These are phyloP conservation scores for Microdon myrmicae DNA, from an alignment of 2,888 invertebrate species.

Conservation along the genomic window DNA sequence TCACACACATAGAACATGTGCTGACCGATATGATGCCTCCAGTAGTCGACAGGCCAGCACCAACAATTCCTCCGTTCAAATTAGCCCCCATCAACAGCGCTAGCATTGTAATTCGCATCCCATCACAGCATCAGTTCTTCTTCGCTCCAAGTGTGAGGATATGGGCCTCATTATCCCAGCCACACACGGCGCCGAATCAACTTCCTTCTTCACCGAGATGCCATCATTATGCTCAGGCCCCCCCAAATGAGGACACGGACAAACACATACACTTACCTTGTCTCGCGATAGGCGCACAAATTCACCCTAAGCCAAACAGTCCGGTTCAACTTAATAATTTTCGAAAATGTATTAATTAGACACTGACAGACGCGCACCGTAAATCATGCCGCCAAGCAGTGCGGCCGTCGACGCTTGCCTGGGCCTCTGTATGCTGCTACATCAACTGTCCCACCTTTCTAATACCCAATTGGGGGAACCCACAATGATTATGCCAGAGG, in stretches of 20 bases:
- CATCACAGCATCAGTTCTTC: constrained; percentile 1
- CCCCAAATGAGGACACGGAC: too few relatives aligned
- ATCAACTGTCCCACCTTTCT: constrained; percentile 42
- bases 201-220: constrained; percentile 22
- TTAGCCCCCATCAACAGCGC: constrained; percentile 16
- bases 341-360: constrained; percentile 53
- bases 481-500: constrained; percentile 51
- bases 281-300: too few relatives aligned
- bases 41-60: constrained; percentile 28
- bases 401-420: constrained; percentile 31
- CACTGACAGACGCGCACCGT: constrained; percentile 53
- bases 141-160: constrained; percentile 38
- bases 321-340: constrained; percentile 49
- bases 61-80: constrained; percentile 17
- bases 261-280: constrained; percentile 33
- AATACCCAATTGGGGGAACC: constrained; percentile 51
- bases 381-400: constrained; percentile 40
- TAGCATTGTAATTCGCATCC: constrained; percentile 6
- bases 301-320: constrained; percentile 35
- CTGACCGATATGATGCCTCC: constrained; percentile 19
- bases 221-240: too few relatives aligned
- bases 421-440: constrained; percentile 16
- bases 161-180: constrained; percentile 50
- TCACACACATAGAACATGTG: constrained; percentile 34
- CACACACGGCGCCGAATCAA: constrained; percentile 47